phyloP scores from a whole-genome alignment of 2,797 vertebrate genomes.

The Nannoperca obscura region DNA sequence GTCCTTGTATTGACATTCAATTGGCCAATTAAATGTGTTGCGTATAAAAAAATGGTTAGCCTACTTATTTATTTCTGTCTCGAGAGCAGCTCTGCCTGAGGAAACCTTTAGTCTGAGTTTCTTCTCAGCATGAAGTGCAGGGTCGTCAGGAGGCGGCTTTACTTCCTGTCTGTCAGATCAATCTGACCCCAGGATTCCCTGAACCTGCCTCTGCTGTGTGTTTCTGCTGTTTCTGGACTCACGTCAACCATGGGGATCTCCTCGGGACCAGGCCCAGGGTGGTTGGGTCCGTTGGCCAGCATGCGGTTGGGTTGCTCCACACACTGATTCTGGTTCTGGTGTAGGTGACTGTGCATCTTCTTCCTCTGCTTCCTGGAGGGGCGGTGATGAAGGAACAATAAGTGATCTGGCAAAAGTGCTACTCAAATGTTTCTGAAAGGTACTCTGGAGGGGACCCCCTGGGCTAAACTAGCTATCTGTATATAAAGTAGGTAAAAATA shows the following conservation, averaged over 20 bases:
- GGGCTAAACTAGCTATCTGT: not conserved
- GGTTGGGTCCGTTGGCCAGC: slow-evolving; percentile 93
- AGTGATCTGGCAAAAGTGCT: slow-evolving; percentile 4
- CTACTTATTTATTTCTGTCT: not conserved
- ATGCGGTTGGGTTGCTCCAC: slow-evolving; percentile 93
- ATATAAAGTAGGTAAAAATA: not conserved
- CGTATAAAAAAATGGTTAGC: not conserved
- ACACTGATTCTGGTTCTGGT: slow-evolving; percentile 96
- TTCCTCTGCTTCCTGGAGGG: slow-evolving; percentile 92
- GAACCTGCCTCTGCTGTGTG: not conserved
- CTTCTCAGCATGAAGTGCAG: not conserved
- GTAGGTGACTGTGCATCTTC: slow-evolving; percentile 94
- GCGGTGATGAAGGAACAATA: slow-evolving; percentile 29
- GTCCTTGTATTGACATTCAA: no score
- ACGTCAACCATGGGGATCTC: slow-evolving; percentile 97
- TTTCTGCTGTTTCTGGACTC: slow-evolving; percentile 76
- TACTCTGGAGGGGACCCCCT: not conserved
- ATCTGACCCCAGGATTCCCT: slow-evolving; percentile 5
- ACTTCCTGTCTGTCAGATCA: slow-evolving; percentile 8
- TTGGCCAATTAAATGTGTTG: no score
- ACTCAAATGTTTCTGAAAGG: no score
- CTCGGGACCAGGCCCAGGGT: slow-evolving; percentile 89
- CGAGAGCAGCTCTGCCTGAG: not conserved
- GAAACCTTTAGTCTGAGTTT: not conserved
- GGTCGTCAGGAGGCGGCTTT: slow-evolving; percentile 4